Conservation (phyloP, 2,888 invertebrate species). For the Pollenia griseotomentosa region DNA sequence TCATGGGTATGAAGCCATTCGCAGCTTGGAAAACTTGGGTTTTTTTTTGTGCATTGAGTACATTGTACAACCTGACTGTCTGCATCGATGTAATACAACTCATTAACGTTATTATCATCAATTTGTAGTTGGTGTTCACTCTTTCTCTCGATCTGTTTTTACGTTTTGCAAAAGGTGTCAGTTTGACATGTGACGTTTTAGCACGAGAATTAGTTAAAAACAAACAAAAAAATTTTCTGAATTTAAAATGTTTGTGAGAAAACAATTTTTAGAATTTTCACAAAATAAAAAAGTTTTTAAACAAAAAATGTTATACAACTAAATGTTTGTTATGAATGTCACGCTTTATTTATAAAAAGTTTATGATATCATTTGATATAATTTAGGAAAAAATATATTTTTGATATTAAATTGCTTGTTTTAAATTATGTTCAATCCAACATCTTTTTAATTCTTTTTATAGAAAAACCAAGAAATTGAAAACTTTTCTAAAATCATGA, state of each 20-base stretch:
- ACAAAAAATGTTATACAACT: too few species aligned
- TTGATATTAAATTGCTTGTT: too few species aligned
- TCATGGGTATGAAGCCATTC: neutral
- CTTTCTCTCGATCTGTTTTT: constrained; percentile 2
- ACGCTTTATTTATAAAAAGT: too few species aligned
- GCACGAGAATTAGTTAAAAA: constrained; percentile 45
- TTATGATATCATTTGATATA: too few species aligned
- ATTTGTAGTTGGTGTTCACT: constrained; percentile 43
- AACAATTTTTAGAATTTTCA: too few species aligned
- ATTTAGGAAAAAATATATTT: too few species aligned
- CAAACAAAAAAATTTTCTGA: neutral
- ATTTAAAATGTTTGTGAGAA: constrained; percentile 37
- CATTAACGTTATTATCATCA: constrained; percentile 69
- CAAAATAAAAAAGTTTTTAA: too few species aligned
- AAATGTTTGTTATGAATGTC: too few species aligned
- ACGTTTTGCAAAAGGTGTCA: constrained; percentile 50
- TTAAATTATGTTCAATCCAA: too few species aligned
- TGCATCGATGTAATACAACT: constrained; percentile 54
- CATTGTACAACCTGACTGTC: neutral
- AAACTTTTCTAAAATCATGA: neutral
- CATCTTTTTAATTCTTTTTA: too few species aligned
- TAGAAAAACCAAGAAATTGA: neutral
- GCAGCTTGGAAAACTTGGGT: constrained; percentile 22
- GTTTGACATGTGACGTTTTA: constrained; percentile 66
- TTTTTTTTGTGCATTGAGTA: neutral